Evolutionary conservation across 2,797 vertebrate species (phyloP), one percentile per base, ranked within the genome.

Genomic region (Lemur catta): DNA sequence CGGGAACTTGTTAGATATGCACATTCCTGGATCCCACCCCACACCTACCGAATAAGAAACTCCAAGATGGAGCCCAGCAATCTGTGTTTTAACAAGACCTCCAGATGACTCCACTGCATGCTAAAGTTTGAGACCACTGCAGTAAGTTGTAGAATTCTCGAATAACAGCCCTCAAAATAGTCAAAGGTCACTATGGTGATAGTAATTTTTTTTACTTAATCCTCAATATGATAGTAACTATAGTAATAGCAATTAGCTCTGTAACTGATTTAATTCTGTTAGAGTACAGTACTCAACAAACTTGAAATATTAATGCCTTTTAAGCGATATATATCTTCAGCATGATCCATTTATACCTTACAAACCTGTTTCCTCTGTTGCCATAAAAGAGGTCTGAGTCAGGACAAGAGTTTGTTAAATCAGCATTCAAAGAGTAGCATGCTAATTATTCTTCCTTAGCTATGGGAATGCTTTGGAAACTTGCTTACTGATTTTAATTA

Each of bases 401-500:
- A 88, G 63, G 43, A 75, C 17, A 89, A n/a, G 14, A 89, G 22
- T 65, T 89, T 88, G 74, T 94, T 89, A 82, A 50, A 57, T 95
- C 75, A 87, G 13, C 63, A 93, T 63, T 86, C 75, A 93, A 79
- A 93, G 33, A 94, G 33, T 76, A 84, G 33, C 26, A 30, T 84
- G 33, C 18, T 82, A 89, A 76, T 72, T 90, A 89, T 75, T 91
- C 67, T 92, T 94, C 28, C 61, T 97, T 91, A 69, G 35, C 59
- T 94, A 38, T 14, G 46, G 79, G n/a, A 93, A 89, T 91, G 93
- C 78, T 55, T 92, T 94, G 33, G 52, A 85, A 88, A 96, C 30
- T 76, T 92, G n/a, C 1, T 61, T 41, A 84, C 63, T 91, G 35
- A 43, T 89, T 92, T 82, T 96, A 89, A 63, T 93, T 85, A 80